Percentiles rank a stretch among this genome's conserved stretches.
phyloP scores from a whole-genome alignment of 2,797 vertebrate species.

The Lacerta viridis region DNA sequence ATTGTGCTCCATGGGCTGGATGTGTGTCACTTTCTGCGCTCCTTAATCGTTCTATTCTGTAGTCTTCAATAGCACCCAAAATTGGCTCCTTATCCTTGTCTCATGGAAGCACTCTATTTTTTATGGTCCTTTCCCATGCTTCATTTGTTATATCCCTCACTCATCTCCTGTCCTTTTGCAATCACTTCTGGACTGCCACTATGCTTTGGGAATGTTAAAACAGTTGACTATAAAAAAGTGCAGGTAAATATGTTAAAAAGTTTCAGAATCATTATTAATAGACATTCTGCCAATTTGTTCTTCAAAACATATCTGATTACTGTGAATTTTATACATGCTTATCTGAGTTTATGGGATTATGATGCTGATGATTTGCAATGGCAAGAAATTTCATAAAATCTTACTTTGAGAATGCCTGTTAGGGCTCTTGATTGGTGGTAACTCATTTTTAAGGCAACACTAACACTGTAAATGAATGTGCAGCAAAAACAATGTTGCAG shows the following conservation, averaged over 20 bases:
- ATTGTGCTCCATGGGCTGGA: background rate
- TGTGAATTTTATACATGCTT: background rate
- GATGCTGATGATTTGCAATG: background rate
- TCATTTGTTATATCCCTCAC: too few relatives aligned
- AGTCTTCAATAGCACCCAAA: background rate
- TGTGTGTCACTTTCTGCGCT: background rate
- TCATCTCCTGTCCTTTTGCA: background rate
- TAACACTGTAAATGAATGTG: constrained; percentile 13
- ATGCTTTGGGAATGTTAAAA: background rate
- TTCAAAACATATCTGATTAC: background rate
- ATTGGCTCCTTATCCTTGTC: background rate
- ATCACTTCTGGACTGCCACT: background rate
- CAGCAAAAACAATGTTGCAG: constrained; percentile 88
- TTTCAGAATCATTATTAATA: background rate
- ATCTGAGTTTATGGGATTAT: background rate
- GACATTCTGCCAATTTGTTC: background rate
- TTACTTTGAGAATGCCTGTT: background rate
- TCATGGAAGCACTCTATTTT: background rate
- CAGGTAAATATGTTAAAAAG: background rate
- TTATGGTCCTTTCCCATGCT: background rate
- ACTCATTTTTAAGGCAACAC: background rate
- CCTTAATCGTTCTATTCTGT: background rate
- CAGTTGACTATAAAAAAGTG: background rate
- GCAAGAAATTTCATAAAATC: background rate
- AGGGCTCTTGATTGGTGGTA: background rate